Base-by-base conservation (phyloP, 2,797 vertebrate genomes). In the Carapus acus region DNA sequence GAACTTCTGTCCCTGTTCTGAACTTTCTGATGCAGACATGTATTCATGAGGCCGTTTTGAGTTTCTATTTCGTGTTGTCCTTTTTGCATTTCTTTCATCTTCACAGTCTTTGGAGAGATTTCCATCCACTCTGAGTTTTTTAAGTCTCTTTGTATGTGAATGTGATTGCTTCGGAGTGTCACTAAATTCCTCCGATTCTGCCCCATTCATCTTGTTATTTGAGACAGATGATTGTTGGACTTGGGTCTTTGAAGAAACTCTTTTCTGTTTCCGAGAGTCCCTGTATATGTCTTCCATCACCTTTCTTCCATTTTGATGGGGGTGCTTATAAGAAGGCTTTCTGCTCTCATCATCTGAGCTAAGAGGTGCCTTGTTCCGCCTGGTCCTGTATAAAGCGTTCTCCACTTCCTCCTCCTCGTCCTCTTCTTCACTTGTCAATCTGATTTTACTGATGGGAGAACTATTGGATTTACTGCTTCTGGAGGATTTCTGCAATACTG, bases 301-400 rank as follows among this genome's bases (percentile, higher is more conserved):
- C 15, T 80, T 84, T 54, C 69, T 78, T 58, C 88, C 88, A 16
- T 91, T 91, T 67, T 87, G 88, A 55, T 87, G 81, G 39, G 65
- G 62, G 16, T 68, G 73, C 69, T 79, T 85, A 31, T 71, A 69
- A 47, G 68, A 44, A 57, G 19, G 40, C 27, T 63, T 57, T 37
- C 70, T 64, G 2, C 74, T 76, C 21, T 88, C 83, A 37, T 88
- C 83, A 8, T 86, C 83, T 0, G 87, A 89, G 65, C 74, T 85
- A 21, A 64, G 51, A 9, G 61, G 54, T 62, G 48, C 61, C 69
- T 79, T 85, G 22, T 53, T 66, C 36, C 39, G 61, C 14, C 65
- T 44, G 43, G 43, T 60, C 52, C 59, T 75, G 31, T 19, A 54
- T 46, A 49, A 29, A 38, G 47, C 38, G 40, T 80, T 63, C 20